A percentile compares a stretch with the other conserved stretches of the same genome.
Evolutionary conservation across 2,888 invertebrate species (phyloP).

Genomic region (Tenthredo distinguenda): DNA sequence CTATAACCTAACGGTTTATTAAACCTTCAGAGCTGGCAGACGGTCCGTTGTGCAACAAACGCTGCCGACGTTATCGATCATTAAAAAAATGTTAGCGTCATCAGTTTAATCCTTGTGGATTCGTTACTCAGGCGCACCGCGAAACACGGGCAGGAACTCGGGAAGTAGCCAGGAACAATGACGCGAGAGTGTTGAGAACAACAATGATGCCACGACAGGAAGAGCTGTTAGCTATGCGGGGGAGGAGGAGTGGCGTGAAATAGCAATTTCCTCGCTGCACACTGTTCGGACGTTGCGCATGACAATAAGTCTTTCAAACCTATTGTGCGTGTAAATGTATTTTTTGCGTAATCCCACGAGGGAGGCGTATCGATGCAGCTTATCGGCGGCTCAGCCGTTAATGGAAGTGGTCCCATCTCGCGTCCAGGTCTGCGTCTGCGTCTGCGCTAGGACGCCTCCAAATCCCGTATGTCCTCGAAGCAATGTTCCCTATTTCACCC

Average conservation of each 20-base stretch:
- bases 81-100: slow-evolving; percentile 43
- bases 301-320: slow-evolving; percentile 63
- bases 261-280: slow-evolving; percentile 61
- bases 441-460: neutral
- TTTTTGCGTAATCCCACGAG: slow-evolving; percentile 66
- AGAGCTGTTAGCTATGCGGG: slow-evolving; percentile 44
- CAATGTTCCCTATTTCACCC: slow-evolving; percentile 22
- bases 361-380: slow-evolving; percentile 69
- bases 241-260: slow-evolving; percentile 59
- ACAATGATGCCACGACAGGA: slow-evolving; percentile 45
- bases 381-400: slow-evolving; percentile 71
- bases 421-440: neutral
- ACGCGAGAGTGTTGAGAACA: slow-evolving; percentile 38
- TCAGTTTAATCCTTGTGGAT: slow-evolving; percentile 36
- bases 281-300: slow-evolving; percentile 53
- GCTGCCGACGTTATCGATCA: slow-evolving; percentile 38
- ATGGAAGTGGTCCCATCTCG: slow-evolving; percentile 64
- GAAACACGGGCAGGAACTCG: slow-evolving; percentile 12
- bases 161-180: slow-evolving; percentile 35
- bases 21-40: slow-evolving; percentile 18
- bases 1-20: slow-evolving; percentile 39
- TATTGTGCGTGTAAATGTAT: slow-evolving; percentile 67
- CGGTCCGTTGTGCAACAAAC: slow-evolving; percentile 16
- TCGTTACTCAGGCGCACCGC: neutral
- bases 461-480: slow-evolving; percentile 14